Evolutionary conservation across 2,797 vertebrate species (phyloP), one percentile per base, ranked within the genome.

Genomic region (Peromyscus nudipes): DNA sequence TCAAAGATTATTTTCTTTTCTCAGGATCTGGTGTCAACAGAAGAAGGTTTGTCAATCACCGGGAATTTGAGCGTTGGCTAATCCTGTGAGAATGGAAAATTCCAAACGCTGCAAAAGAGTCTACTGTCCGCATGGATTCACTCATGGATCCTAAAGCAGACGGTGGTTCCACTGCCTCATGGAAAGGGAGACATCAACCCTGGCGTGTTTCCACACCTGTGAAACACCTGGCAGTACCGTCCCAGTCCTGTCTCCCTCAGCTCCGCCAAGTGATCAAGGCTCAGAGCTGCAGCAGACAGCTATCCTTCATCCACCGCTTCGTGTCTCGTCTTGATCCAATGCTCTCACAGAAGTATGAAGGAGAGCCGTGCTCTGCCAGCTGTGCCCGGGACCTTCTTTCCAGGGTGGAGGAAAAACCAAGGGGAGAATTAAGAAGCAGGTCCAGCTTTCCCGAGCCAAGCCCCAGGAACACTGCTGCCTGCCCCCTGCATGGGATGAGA

Each of bases 11-110:
- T 91, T 92, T 91, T 92, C 93, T 95, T 96, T 91, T 85, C 93
- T 94, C 84, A 55, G 57, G 40, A 76, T 81, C 79, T 16, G 64
- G 29, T 65, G 43, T 80, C 67, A 62, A 96, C 79, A 95, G 64
- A 88, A 95, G 92, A 96, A 93, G 91, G 96, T 97, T 96, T 93
- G 94, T 96, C 96, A 96, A 85, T 81, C 96, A 34, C 77, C 34
- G 90, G 94, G 96, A 95, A 93, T 92, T 76, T 73, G 64, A 82
- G 52, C 85, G 65, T 81, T 93, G 95, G 91, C 73, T 86, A 52
- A 89, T 91, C 34, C 49, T 87, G 34, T 52, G 49, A 75, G 49
- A 86, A 95, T 1, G 76, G 92, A 65, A 94, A 91, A 17, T 89
- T 89, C 79, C 83, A 65, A 64, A 79, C 55, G 5, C 85, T 83